A percentile compares a stretch with the other conserved stretches of the same genome.
These are phyloP conservation scores for Macrophya alboannulata DNA, from an alignment of 2,888 invertebrate genomes.

Conservation along the genomic window DNA sequence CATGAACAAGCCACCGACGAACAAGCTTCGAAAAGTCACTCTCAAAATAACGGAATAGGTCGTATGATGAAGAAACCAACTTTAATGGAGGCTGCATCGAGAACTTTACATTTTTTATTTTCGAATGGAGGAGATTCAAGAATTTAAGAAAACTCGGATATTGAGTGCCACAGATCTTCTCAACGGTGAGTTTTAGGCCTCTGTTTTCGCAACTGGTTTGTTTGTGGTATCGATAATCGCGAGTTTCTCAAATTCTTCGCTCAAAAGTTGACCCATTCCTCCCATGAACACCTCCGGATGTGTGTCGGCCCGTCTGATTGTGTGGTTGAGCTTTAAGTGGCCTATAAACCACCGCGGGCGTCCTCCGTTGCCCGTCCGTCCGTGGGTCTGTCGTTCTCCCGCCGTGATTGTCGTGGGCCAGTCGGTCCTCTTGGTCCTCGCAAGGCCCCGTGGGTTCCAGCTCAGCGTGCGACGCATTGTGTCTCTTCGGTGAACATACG, in stretches of 20 bases:
- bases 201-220: background rate
- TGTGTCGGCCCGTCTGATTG: slow-evolving; percentile 59
- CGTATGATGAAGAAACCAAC: background rate
- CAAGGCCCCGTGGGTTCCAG: slow-evolving; percentile 50
- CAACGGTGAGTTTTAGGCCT: background rate
- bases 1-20: slow-evolving; percentile 22
- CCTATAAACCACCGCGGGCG: slow-evolving; percentile 66
- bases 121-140: background rate
- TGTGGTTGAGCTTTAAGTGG: slow-evolving; percentile 64
- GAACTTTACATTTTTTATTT: background rate
- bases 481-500: slow-evolving; percentile 56
- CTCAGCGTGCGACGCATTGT: slow-evolving; percentile 56
- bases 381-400: slow-evolving; percentile 41
- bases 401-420: slow-evolving; percentile 53
- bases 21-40: background rate
- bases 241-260: slow-evolving; percentile 38
- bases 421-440: slow-evolving; percentile 35
- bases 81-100: background rate
- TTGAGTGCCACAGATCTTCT: background rate
- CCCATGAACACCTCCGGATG: slow-evolving; percentile 56
- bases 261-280: slow-evolving; percentile 50
- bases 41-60: background rate
- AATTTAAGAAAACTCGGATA: background rate
- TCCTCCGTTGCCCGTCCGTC: slow-evolving; percentile 57
- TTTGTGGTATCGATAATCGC: slow-evolving; percentile 21